Base-by-base conservation (phyloP, 2,797 vertebrate species). In the Lithobates sylvaticus region DNA sequence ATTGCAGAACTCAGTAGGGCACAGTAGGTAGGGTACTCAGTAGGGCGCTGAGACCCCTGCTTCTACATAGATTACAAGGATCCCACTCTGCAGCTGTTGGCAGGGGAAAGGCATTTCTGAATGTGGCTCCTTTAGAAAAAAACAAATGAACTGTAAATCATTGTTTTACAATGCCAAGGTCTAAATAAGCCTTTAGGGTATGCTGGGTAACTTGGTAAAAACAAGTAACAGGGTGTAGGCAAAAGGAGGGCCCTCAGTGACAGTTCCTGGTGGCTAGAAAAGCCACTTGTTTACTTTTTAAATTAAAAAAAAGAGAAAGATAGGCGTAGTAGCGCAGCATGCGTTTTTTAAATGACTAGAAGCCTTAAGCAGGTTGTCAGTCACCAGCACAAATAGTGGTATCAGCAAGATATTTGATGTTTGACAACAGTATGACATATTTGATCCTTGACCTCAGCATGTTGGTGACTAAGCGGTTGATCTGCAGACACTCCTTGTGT, bases 401-500 rank as follows among this genome's bases (percentile, higher is more conserved):
- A 50, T 76, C 8, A 81, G 78, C 70, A 23, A 70, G 58, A 76
- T 76, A 75, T 81, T 76, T 81, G 36, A 69, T 75, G 71, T 76
- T 27, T 76, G 71, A 36, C 65, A 47, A 18, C 47, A 42, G 13
- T 76, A 64, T 71, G 34, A 81, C 65, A 47, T 69, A 54, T 36
- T 54, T 75, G 58, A 86, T 75, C 76, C 26, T 27, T 78, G 39
- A 83, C 73, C 85, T 10, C 58, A 18, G 32, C 84, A 27, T 23
- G 76, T 79, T 44, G 26, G 61, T 87, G 80, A 86, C 85, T 83
- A 83, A 73, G 54, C 74, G 44, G 54, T 65, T 65, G 54, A 86
- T 72, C 77, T 58, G 72, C 77, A 36, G 29, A 69, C 74, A 83
- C 85, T 83, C 85, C 85, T 83, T 86, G 50, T 86, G 80, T 67